Conservation (phyloP, 2,888 invertebrate genomes). For the Macrosoma leucophasiata region DNA sequence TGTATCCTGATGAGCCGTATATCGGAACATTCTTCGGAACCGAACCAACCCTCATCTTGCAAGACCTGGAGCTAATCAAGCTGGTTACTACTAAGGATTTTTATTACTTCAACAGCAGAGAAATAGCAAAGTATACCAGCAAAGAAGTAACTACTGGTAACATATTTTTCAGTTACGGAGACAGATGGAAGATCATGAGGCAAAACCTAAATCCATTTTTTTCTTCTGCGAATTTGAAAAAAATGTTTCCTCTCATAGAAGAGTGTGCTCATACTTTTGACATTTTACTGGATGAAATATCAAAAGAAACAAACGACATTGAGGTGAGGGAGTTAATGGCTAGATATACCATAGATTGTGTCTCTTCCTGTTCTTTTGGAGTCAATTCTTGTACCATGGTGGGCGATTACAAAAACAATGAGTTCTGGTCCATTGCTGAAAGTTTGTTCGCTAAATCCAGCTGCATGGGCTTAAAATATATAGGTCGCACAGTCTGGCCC, state of each 20-base stretch:
- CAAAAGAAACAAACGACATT: constrained; percentile 20
- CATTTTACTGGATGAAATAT: constrained; percentile 32
- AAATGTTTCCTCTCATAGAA: constrained; percentile 50
- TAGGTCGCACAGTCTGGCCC: constrained; percentile 42
- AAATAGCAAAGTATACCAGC: constrained; percentile 35
- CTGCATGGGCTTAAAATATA: constrained; percentile 31
- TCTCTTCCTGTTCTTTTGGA: constrained; percentile 48
- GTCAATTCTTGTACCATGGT: constrained; percentile 42
- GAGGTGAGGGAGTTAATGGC: constrained; percentile 36
- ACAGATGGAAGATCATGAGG: constrained; percentile 48
- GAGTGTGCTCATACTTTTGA: constrained; percentile 38
- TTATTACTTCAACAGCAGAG: constrained; percentile 49
- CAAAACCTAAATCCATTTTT: constrained; percentile 52
- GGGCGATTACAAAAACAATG: constrained; percentile 30
- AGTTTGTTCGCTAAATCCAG: constrained; percentile 34
- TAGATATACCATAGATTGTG: constrained; percentile 48
- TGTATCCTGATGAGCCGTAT: constrained; percentile 40
- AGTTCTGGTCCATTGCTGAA: constrained; percentile 35
- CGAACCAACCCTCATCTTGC: constrained; percentile 45
- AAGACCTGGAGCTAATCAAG: constrained; percentile 47
- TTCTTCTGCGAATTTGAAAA: constrained; percentile 51
- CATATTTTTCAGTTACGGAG: constrained; percentile 43
- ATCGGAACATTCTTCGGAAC: constrained; percentile 50
- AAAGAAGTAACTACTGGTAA: constrained; percentile 37
- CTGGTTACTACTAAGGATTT: constrained; percentile 46